Conservation (phyloP, 1,140 invertebrate genomes). For the Asobara japonica region DNA sequence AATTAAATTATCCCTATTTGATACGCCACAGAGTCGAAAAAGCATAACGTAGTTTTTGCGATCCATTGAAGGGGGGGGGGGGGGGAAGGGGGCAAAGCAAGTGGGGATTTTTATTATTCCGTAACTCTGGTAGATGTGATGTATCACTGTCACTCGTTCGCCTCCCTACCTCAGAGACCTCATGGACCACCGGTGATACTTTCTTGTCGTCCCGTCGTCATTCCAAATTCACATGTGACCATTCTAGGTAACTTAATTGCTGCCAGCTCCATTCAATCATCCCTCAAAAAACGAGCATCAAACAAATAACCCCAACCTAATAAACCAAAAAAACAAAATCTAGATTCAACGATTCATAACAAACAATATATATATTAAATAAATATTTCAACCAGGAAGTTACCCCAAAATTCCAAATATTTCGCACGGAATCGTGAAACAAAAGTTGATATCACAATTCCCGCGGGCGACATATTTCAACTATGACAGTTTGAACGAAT, state of each 20-base stretch:
- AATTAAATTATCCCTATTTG: too few species aligned
- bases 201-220: slow-evolving; percentile 26
- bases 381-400: slow-evolving; percentile 20
- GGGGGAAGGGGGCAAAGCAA: not conserved
- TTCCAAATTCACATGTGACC: slow-evolving; percentile 9
- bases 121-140: slow-evolving; percentile 36
- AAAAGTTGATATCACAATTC: slow-evolving; percentile 27
- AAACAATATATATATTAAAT: slow-evolving; percentile 3
- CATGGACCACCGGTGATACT: slow-evolving; percentile 17
- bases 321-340: slow-evolving; percentile 12
- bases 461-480: slow-evolving; percentile 14
- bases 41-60: not conserved
- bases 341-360: not conserved
- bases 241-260: slow-evolving; percentile 18
- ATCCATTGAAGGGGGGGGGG: too few species aligned
- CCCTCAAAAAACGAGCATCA: not conserved
- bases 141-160: slow-evolving; percentile 55
- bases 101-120: not conserved
- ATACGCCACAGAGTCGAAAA: too few species aligned
- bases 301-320: not conserved
- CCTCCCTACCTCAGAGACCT: slow-evolving; percentile 39
- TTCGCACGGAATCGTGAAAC: not conserved
- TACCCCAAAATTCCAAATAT: slow-evolving; percentile 20
- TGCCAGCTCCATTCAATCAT: not conserved
- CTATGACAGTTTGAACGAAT: slow-evolving; percentile 6